Evolutionary conservation across 2,113 vertebrate genomes (phyloP).

Genomic region (Dasyprocta punctata): DNA sequence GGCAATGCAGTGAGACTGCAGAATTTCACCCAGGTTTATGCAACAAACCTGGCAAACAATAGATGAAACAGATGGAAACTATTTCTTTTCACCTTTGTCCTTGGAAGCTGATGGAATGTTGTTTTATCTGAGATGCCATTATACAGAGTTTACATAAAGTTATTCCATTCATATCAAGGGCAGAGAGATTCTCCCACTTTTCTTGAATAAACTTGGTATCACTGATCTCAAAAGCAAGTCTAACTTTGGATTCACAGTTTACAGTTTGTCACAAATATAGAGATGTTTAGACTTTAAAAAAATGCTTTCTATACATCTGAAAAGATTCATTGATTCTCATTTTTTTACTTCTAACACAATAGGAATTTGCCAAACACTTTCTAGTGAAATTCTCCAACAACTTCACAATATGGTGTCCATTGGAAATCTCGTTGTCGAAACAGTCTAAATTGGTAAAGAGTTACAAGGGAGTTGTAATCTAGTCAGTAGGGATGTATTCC

Average conservation of each 20-base stretch:
- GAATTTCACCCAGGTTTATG: not conserved
- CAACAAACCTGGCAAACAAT: not conserved
- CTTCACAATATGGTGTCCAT: not conserved
- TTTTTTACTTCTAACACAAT: not conserved
- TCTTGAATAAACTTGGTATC: not conserved
- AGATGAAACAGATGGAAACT: not conserved
- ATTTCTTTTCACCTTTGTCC: not conserved
- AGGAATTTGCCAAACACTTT: not conserved
- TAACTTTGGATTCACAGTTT: not conserved
- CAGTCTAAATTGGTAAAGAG: not conserved
- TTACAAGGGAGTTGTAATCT: not conserved
- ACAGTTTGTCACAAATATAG: conserved; percentile 2
- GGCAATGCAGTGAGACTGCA: not conserved
- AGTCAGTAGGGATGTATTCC: not conserved
- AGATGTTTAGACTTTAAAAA: not conserved
- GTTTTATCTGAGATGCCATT: not conserved
- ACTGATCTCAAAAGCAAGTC: conserved; percentile 1
- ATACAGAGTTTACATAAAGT: not conserved
- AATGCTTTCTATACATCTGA: not conserved
- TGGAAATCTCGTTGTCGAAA: not conserved
- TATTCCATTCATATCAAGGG: not conserved
- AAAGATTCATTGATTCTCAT: conserved; percentile 3
- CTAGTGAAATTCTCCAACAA: not conserved
- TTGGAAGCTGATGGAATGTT: not conserved
- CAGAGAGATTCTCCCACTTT: not conserved